Conservation (phyloP, 2,888 invertebrate genomes). For the Dasysyrphus albostriatus region DNA sequence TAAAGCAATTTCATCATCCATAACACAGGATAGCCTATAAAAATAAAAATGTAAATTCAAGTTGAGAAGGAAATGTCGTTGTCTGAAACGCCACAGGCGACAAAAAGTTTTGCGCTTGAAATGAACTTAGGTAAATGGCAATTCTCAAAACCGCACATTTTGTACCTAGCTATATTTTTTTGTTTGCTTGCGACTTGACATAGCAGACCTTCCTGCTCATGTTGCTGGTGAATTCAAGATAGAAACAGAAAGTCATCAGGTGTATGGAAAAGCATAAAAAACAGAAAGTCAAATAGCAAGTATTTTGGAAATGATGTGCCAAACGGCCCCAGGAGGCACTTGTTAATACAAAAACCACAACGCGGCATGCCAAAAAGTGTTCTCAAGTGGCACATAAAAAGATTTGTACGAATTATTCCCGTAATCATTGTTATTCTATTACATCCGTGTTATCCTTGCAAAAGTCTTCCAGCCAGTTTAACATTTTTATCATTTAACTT, state of each 20-base stretch:
- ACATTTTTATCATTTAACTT: slow-evolving; percentile 66
- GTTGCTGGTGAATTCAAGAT: background rate
- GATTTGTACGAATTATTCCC: slow-evolving; percentile 71
- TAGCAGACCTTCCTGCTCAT: background rate
- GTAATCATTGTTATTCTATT: slow-evolving; percentile 74
- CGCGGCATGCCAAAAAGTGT: slow-evolving; percentile 47
- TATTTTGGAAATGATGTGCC: slow-evolving; percentile 57
- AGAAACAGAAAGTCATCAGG: slow-evolving; percentile 19
- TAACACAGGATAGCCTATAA: slow-evolving; percentile 52
- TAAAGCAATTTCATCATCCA: slow-evolving; percentile 66
- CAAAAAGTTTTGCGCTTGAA: slow-evolving; percentile 21
- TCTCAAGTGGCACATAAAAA: slow-evolving; percentile 65
- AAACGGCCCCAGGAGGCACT: slow-evolving; percentile 28
- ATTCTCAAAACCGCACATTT: slow-evolving; percentile 56
- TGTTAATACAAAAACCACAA: slow-evolving; percentile 16
- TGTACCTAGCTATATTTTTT: slow-evolving; percentile 1
- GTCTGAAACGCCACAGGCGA: slow-evolving; percentile 51
- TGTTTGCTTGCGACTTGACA: background rate
- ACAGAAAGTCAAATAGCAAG: slow-evolving; percentile 49
- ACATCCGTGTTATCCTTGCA: slow-evolving; percentile 63
- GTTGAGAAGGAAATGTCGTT: slow-evolving; percentile 37
- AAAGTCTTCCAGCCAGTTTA: slow-evolving; percentile 54
- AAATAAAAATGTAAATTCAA: slow-evolving; percentile 69
- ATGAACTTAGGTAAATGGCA: slow-evolving; percentile 48
- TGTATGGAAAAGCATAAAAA: slow-evolving; percentile 37